Conservation (phyloP, 2,797 vertebrate genomes). For the Malurus leucopterus region DNA sequence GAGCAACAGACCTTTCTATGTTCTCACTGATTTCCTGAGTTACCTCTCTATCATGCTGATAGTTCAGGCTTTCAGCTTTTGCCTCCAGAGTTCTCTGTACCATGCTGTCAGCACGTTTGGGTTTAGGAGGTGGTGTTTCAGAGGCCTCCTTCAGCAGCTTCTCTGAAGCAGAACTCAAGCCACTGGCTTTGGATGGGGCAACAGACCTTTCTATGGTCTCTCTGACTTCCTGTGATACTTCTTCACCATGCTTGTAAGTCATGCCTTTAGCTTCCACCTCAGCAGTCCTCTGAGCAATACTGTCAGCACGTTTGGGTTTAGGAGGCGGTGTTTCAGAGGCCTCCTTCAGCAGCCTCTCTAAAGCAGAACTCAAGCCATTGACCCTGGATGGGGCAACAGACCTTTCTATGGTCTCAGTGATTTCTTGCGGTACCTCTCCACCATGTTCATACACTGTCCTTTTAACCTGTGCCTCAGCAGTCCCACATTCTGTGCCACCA, state of each 20-base stretch:
- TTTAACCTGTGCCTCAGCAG: not conserved
- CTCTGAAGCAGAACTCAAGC: not conserved
- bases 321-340: not conserved
- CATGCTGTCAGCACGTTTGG: not conserved
- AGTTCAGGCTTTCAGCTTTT: rapidly evolving
- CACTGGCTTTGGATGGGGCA: not conserved
- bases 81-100: rapidly evolving
- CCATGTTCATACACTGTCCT: not conserved
- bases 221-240: not conserved
- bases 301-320: not conserved
- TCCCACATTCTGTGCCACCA: rapidly evolving
- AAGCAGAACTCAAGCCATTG: not conserved
- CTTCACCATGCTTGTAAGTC: rapidly evolving
- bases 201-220: constrained; percentile 24
- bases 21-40: constrained; percentile 21
- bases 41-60: not conserved
- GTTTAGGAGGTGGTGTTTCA: not conserved
- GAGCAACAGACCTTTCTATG: constrained; percentile 4
- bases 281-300: rapidly evolving
- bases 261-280: not conserved
- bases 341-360: constrained; percentile 5
- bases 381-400: not conserved
- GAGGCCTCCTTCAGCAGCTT: not conserved
- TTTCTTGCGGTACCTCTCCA: not conserved
- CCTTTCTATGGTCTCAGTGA: constrained; percentile 14